phyloP scores from a whole-genome alignment of 2,113 vertebrate species.

The Notarius quadriscutis region DNA sequence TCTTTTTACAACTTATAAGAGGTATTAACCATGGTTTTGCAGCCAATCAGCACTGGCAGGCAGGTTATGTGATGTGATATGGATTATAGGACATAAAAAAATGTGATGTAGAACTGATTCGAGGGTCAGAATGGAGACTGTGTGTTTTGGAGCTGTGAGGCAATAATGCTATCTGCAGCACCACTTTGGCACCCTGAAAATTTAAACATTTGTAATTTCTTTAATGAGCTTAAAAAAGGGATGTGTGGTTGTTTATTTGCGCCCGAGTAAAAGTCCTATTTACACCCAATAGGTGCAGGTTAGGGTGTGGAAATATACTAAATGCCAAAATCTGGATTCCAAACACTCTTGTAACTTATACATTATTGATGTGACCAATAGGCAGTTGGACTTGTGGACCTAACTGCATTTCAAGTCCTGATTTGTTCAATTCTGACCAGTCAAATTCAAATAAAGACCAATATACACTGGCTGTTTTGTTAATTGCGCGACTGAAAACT shows the following conservation, averaged over 20 bases:
- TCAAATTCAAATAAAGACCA: not conserved
- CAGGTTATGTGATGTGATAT: conserved; percentile 17
- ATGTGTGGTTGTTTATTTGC: too few species aligned
- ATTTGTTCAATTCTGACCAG: not conserved
- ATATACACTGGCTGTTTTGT: not conserved
- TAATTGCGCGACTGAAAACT: not conserved
- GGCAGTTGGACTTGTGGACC: not conserved
- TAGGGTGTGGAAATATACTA: not conserved
- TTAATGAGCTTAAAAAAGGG: not conserved
- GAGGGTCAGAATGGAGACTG: not conserved
- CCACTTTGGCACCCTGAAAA: not conserved
- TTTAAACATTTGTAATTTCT: not conserved
- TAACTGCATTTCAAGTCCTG: not conserved
- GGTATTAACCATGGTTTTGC: conserved; percentile 50
- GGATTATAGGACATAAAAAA: not conserved
- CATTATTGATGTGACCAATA: not conserved
- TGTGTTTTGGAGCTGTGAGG: not conserved
- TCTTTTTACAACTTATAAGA: conserved; percentile 68
- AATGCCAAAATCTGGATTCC: not conserved
- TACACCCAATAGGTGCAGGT: too few species aligned
- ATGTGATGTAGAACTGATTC: not conserved
- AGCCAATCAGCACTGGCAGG: conserved; percentile 50
- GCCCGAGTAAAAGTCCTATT: too few species aligned
- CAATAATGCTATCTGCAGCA: not conserved
- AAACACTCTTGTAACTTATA: not conserved